phyloP scores from a whole-genome alignment of 2,888 invertebrate genomes.

The Mimumesa dahlbomi region DNA sequence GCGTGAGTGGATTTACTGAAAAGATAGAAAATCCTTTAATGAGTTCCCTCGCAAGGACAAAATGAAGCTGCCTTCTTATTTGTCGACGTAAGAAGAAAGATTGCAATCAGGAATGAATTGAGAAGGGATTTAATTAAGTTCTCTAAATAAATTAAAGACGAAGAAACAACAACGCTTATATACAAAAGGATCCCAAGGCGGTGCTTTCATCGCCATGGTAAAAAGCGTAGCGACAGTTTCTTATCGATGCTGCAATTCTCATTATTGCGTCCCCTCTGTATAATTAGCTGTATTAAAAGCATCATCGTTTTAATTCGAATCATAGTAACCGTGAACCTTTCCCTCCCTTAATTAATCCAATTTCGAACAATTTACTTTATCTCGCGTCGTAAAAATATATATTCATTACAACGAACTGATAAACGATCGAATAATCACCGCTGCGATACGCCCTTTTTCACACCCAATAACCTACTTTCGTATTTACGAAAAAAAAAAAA shows the following conservation, averaged over 20 bases:
- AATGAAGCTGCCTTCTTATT: conserved; percentile 20
- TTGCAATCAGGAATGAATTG: conserved; percentile 26
- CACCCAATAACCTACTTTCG: no score
- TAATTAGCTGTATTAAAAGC: neutral
- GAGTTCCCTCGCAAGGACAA: conserved; percentile 31
- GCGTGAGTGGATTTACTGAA: conserved; percentile 9
- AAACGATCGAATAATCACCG: no score
- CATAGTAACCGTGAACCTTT: no score
- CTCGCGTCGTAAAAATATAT: no score
- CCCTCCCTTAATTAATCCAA: no score
- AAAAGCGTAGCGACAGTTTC: conserved; percentile 7
- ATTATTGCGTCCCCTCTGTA: neutral
- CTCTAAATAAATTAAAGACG: conserved; percentile 40
- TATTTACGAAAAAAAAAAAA: no score
- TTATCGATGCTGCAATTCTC: conserved; percentile 6
- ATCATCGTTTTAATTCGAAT: no score
- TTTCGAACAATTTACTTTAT: neutral
- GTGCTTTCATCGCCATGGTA: neutral
- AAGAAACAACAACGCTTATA: conserved; percentile 21
- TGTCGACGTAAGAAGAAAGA: conserved; percentile 15
- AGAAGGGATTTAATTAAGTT: conserved; percentile 37
- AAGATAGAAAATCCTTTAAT: conserved; percentile 20
- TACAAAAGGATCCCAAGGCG: neutral
- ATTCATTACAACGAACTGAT: no score
- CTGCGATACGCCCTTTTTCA: no score